Base-by-base conservation (phyloP, 2,797 vertebrate species). In the Tragopan temminckii region DNA sequence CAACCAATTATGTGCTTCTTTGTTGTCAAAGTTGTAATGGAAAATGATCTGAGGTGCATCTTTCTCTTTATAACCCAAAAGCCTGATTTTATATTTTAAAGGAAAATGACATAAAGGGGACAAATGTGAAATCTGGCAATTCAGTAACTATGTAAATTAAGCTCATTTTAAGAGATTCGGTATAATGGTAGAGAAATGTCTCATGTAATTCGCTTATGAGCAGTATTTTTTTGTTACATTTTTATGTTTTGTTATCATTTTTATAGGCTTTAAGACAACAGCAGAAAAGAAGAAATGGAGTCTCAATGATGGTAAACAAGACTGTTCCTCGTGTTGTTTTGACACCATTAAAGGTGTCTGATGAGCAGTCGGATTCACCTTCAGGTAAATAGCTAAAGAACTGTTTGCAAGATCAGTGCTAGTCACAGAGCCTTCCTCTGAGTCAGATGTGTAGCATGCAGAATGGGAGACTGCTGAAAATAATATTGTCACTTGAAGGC, bases 291-390 rank as follows among this genome's bases (percentile, higher is more conserved):
- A 98, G 98, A 98, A 98, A 98, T 98, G 98, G 98, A 97, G 98
- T 98, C 95, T 98, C 98, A 95, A 98, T 98, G 98, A 98, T 98
- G 98, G 98, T 98, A 97, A 98, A 98, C 98, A 98, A 98, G 98
- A 98, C 98, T 96, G 98, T 98, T 94, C 98, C 98, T 97, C 98
- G 98, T 95, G 98, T 98, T 94, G 98, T 98, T 96, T 96, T 98
- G 97, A 98, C 98, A 96, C 98, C 98, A 97, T 95, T 98, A 97
- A 98, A 98, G 97, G 98, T 98, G 98, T 98, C 98, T 97, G 98
- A 98, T 89, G 98, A 98, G 97, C 98, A 98, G 97, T 98, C 98
- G 87, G 98, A 98, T 96, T 98, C 98, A 89, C 98, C 98, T 97
- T 98, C 98, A 98, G 98, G 98, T 98, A 98, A 98, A 98, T 86